Percentiles rank a stretch among this genome's conserved stretches.
phyloP scores from a whole-genome alignment of 2,113 vertebrate species.

The Lontra canadensis region DNA sequence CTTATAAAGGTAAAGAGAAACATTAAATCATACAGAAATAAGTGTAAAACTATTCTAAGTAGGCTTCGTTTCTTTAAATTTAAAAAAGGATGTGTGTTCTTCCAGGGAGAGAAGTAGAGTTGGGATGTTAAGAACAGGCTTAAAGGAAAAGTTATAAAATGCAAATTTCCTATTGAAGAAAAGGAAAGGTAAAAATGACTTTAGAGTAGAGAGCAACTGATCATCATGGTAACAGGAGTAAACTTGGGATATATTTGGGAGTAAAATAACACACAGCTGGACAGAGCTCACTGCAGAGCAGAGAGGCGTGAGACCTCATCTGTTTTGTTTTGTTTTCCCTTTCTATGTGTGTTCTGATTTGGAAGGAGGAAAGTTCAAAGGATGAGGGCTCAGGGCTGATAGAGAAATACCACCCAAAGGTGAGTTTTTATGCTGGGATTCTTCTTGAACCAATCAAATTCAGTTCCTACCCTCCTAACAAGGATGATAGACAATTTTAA shows the following conservation, averaged over 20 bases:
- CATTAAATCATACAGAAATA: not conserved
- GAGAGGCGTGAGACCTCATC: not conserved
- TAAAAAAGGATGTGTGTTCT: not conserved
- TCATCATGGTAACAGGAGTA: slow-evolving; percentile 56
- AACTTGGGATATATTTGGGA: not conserved
- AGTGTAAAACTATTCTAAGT: too few relatives aligned
- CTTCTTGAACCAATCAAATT: not conserved
- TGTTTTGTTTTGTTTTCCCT: not conserved
- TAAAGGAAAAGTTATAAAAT: not conserved
- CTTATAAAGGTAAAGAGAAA: not conserved
- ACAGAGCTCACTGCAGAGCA: not conserved
- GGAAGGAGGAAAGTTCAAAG: not conserved
- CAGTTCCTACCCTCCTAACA: not conserved
- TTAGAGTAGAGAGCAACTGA: not conserved
- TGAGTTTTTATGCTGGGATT: not conserved
- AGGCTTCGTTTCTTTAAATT: not conserved
- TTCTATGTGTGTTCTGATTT: not conserved
- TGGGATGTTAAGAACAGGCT: not conserved
- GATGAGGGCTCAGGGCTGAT: not conserved
- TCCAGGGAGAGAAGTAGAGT: not conserved
- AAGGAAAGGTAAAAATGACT: not conserved
- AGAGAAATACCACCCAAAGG: not conserved
- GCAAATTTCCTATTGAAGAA: not conserved
- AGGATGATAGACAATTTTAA: not conserved
- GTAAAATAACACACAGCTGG: not conserved